These are phyloP conservation scores for Alethe diademata DNA, from an alignment of 2,113 vertebrate species.

Conservation along the genomic window DNA sequence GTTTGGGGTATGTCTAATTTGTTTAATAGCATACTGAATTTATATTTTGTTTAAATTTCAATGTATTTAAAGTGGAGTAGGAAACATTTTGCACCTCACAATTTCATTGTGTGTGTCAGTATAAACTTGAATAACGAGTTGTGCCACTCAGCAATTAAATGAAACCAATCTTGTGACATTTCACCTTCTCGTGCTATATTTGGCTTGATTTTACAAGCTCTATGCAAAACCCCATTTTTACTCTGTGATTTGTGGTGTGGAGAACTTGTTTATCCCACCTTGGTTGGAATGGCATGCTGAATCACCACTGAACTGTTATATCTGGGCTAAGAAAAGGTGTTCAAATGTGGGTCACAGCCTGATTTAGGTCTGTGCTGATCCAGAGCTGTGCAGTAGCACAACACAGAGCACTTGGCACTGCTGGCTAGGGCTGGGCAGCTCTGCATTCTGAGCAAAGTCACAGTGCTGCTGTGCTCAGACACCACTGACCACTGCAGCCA, in stretches of 20 bases:
- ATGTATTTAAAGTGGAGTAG: neutral
- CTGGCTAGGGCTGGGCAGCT: neutral
- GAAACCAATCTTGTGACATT: neutral
- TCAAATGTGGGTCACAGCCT: neutral
- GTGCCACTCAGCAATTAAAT: neutral
- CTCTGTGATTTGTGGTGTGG: neutral
- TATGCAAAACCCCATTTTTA: neutral
- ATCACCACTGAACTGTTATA: neutral
- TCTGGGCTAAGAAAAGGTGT: neutral
- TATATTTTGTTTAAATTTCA: neutral
- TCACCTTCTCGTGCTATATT: neutral
- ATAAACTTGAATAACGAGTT: neutral
- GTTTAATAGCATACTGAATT: neutral
- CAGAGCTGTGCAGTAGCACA: neutral
- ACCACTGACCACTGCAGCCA: fast-evolving
- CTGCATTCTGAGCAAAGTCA: fast-evolving
- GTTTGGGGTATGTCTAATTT: neutral
- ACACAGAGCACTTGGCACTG: neutral
- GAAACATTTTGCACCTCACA: neutral
- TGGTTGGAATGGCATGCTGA: neutral
- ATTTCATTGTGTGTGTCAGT: neutral
- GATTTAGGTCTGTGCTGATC: neutral
- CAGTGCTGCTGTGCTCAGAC: fast-evolving
- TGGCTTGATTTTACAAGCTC: neutral
- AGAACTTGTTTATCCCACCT: neutral